These are phyloP conservation scores for Ptyas mucosa DNA, from an alignment of 2,113 vertebrate genomes.

Conservation along the genomic window DNA sequence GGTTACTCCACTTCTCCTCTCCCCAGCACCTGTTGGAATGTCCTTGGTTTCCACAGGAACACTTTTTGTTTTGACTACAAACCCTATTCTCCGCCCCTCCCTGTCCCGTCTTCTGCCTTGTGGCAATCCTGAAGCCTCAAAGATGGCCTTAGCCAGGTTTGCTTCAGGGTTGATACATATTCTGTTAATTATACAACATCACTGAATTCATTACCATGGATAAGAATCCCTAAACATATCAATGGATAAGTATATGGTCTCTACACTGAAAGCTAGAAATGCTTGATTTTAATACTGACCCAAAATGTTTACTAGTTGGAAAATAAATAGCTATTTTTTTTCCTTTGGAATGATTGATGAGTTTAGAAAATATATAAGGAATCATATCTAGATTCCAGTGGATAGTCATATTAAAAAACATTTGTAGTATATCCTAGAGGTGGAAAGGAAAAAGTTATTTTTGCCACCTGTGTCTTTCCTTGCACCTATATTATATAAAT, in stretches of 20 bases:
- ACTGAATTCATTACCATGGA: neutral
- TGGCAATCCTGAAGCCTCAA: no score
- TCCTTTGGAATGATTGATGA: neutral
- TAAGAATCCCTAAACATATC: neutral
- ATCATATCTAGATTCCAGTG: neutral
- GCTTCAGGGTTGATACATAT: neutral
- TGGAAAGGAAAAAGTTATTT: neutral
- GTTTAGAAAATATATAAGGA: neutral
- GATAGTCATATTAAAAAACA: neutral
- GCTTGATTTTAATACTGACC: constrained; percentile 22
- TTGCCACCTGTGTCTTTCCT: neutral
- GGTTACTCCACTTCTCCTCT: no score
- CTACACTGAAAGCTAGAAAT: neutral
- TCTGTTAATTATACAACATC: neutral
- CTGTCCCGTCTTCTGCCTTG: no score
- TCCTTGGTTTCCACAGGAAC: no score
- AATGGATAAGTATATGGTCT: neutral
- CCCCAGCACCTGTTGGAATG: no score
- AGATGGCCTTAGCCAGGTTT: no score
- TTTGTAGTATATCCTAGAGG: neutral
- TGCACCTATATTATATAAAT: neutral
- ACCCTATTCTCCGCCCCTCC: no score
- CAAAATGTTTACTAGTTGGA: constrained; percentile 27
- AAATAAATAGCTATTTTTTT: constrained; percentile 20
- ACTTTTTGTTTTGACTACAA: no score